Evolutionary conservation across 2,113 vertebrate species (phyloP).

Genomic region (Epinephelus cyanopodus): DNA sequence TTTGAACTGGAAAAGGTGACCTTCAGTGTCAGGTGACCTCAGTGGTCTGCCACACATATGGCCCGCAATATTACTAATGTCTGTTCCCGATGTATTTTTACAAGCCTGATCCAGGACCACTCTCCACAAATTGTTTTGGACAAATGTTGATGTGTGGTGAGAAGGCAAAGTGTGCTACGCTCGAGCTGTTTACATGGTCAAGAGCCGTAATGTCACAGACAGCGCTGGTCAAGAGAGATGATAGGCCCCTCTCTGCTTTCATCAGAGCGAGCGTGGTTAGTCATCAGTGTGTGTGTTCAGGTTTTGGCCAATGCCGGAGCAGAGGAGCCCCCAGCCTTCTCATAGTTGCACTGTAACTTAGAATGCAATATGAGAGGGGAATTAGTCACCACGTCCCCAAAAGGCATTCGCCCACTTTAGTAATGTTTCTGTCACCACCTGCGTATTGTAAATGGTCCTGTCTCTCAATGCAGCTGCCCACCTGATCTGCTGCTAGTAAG

Average conservation of each 20-base stretch:
- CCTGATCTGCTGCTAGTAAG: conserved; percentile 20
- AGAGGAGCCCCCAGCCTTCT: conserved; percentile 22
- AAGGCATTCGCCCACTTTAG: conserved; percentile 34
- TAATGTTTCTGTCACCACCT: conserved; percentile 54
- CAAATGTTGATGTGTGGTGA: conserved; percentile 70
- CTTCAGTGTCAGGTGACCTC: conserved; percentile 84
- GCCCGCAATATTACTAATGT: conserved; percentile 83
- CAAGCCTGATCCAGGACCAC: conserved; percentile 71
- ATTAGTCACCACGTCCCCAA: conserved; percentile 63
- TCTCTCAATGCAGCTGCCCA: conserved; percentile 41
- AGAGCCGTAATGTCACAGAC: conserved; percentile 10
- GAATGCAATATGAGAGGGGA: conserved; percentile 57
- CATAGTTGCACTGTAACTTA: conserved; percentile 51
- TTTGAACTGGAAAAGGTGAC: conserved; percentile 84
- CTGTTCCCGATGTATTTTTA: conserved; percentile 75
- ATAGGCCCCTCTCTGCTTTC: conserved; percentile 53
- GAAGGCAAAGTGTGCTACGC: conserved; percentile 24
- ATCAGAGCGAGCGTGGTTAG: conserved; percentile 39
- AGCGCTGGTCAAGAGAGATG: conserved; percentile 28
- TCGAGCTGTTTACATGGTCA: conserved; percentile 51
- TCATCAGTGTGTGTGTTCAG: conserved; percentile 15
- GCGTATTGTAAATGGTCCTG: conserved; percentile 10
- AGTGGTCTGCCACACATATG: conserved; percentile 77
- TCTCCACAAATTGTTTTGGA: conserved; percentile 76
- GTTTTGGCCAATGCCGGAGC: background rate